Conservation (phyloP, 2,888 invertebrate species). For the Dastarcus helophoroides region DNA sequence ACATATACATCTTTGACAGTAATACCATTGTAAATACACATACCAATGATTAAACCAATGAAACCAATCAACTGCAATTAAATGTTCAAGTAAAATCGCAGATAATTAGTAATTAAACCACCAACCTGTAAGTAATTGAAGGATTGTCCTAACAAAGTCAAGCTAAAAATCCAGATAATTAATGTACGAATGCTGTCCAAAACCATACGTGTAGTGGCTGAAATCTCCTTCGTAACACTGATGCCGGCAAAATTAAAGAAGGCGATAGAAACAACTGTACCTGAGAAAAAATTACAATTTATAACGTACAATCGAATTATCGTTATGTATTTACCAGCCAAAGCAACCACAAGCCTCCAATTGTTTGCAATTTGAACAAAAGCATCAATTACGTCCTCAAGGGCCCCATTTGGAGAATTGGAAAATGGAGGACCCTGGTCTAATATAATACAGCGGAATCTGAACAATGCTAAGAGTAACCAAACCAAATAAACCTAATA, state of each 20-base stretch:
- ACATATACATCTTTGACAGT: conserved; percentile 23
- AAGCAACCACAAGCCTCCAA: conserved; percentile 48
- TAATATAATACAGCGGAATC: conserved; percentile 71
- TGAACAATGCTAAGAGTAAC: conserved; percentile 48
- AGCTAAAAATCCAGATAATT: conserved; percentile 78
- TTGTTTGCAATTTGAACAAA: conserved; percentile 68
- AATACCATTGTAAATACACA: conserved; percentile 64
- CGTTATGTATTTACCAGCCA: conserved; percentile 44
- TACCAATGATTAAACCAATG: conserved; percentile 61
- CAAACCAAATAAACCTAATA: conserved; percentile 56
- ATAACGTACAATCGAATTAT: not conserved
- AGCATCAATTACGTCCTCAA: conserved; percentile 81
- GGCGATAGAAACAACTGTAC: conserved; percentile 76
- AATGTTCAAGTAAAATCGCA: too few relatives aligned
- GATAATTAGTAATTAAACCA: conserved; percentile 5
- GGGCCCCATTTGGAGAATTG: conserved; percentile 56
- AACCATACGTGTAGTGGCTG: conserved; percentile 49
- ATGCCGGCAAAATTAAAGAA: conserved; percentile 50
- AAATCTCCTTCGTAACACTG: conserved; percentile 86
- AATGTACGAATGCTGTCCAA: conserved; percentile 51
- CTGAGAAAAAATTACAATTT: conserved; percentile 35
- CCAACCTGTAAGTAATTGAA: conserved; percentile 65
- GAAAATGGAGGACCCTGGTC: conserved; percentile 66
- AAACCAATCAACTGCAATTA: conserved; percentile 60
- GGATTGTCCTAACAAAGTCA: conserved; percentile 63